Base-by-base conservation (phyloP, 1,140 invertebrate species). In the Drosophila nasuta region DNA sequence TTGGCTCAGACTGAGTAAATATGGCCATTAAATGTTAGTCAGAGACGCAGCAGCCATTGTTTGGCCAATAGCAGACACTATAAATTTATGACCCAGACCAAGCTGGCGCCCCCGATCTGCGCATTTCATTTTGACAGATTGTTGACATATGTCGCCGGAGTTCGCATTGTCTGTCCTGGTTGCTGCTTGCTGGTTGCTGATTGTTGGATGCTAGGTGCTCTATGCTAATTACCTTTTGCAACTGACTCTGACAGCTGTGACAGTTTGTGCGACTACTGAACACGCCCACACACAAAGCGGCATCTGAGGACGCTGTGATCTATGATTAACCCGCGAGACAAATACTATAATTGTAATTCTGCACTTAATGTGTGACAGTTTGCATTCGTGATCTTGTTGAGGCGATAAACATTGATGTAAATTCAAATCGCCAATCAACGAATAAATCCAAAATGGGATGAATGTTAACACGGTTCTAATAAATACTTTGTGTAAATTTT, bases 171-270 rank as follows among this genome's bases (percentile, higher is more conserved):
- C 48, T 10, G 10, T 30, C 33, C 2, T 10, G 2, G 35, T 8
- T 10, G 10, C 35, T 3, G 7, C 1, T 2, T 38, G 30, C 35
- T 3, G 7, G 7, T 2, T 38, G 30, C 6, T 33, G 5, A 33
- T 56, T 45, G 59, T 25, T 25, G 20, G 20, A 25, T 25, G 20
- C 20, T 25, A 25, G 52, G 65, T 70, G 81, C 51, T 56, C 13
- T 68, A 85, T 85, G 81, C 81, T 85, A 85, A 85, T 85, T 85
- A 85, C 65, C 65, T 60, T 64, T 62, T 73, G 82, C 77, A 77
- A 77, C 66, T 66, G 63, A 20, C 73, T 75, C 73, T 68, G 81
- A 81, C 81, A 83, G 81, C 57, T 76, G 64, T 73, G 81, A 85
- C 81, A 83, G 67, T 60, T 56, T 30, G 73, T 20, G 8, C 67